These are phyloP conservation scores for Takifugu bimaculatus DNA, from an alignment of 2,113 vertebrate species.

Conservation along the genomic window DNA sequence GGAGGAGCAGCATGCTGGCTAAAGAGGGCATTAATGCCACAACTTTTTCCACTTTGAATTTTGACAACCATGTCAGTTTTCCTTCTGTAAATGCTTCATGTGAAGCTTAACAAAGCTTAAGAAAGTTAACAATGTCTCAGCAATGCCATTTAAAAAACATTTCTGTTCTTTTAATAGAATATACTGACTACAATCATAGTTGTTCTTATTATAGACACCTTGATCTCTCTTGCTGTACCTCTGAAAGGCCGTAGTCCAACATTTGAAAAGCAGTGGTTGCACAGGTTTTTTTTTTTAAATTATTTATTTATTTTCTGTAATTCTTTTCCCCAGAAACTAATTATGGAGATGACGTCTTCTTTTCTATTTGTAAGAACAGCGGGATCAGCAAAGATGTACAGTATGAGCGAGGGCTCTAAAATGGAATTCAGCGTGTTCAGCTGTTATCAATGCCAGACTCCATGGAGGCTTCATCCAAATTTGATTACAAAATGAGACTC, in stretches of 20 bases:
- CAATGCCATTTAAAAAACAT: not conserved
- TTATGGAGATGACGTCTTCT: slow-evolving; percentile 3
- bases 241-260: too few species aligned
- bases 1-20: slow-evolving; percentile 12
- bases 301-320: slow-evolving; percentile 8
- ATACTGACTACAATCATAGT: not conserved
- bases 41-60: too few species aligned
- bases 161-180: not conserved
- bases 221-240: too few species aligned
- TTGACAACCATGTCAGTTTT: too few species aligned
- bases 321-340: too few species aligned
- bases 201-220: too few species aligned
- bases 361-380: slow-evolving; percentile 46
- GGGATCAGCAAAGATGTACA: slow-evolving; percentile 33
- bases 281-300: slow-evolving; percentile 8
- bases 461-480: not conserved
- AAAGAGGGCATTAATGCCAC: slow-evolving; percentile 10
- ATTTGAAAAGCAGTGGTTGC: too few species aligned
- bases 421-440: not conserved
- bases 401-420: slow-evolving; percentile 15
- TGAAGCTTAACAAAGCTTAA: not conserved
- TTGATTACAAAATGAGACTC: slow-evolving; percentile 19
- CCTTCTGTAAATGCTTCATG: too few species aligned
- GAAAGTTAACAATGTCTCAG: not conserved
- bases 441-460: slow-evolving; percentile 7